Base-by-base conservation (phyloP, 2,113 vertebrate species). In the Xiphias gladius region DNA sequence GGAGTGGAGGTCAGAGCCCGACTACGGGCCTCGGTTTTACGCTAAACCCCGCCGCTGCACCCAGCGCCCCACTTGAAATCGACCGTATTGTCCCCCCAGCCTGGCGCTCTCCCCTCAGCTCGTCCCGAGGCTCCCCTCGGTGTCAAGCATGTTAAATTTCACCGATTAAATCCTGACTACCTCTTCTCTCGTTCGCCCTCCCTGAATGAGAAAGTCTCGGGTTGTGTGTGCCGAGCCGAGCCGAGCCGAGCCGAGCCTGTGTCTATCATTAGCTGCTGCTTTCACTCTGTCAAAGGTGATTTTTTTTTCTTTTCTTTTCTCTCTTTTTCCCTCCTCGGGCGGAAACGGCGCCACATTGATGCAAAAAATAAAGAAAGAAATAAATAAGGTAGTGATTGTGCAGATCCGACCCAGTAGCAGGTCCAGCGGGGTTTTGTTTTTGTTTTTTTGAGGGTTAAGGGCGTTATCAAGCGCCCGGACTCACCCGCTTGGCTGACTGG, bases 331-430 rank as follows among this genome's bases (percentile, higher is more conserved):
- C 50, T 7, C 50, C 11, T 8, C 10, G 55, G 30, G 57, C 74
- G 88, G 86, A 87, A 89, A 82, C 75, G 73, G 80, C 83, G 68
- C 79, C 65, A 84, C 85, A 79, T 83, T 88, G 89, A 72, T 80
- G 63, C 63, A 52, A 50, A 80, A 80, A 76, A 43, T 22, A 61
- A 0, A 39, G 63, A 19, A n/a, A n/a, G n/a, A n/a, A n/a, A n/a
- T n/a, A n/a, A n/a, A n/a, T n/a, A n/a, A n/a, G n/a, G n/a, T 32
- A 30, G 82, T 46, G 84, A 66, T 70, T 35, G 82, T 58, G 78
- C 82, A 39, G 65, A 63, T 16, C 3, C 8, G 4, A 13, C 13
- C 10, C 41, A 9, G 7, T 7, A 52, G 20, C 7, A 2, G 20
- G 9, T 4, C n/a, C 22, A 61, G 16, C 24, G 4, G 32, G 46